Conservation (phyloP, 2,797 vertebrate species). For the Chanos chanos region DNA sequence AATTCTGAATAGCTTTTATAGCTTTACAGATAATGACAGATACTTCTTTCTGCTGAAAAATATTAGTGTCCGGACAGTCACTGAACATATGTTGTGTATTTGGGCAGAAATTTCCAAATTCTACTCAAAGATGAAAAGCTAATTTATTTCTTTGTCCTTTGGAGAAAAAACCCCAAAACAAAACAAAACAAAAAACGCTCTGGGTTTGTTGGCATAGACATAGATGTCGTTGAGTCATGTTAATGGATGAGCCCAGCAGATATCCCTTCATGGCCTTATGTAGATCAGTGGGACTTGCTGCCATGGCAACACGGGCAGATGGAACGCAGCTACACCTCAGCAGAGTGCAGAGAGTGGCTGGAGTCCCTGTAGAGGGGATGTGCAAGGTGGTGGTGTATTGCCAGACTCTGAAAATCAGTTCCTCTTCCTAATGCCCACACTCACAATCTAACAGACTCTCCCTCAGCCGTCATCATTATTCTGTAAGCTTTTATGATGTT, state of each 20-base stretch:
- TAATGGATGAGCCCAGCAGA: slow-evolving; percentile 53
- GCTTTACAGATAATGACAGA: too few species aligned
- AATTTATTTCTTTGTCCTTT: too few species aligned
- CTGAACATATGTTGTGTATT: too few species aligned
- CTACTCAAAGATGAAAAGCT: too few species aligned
- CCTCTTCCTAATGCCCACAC: slow-evolving; percentile 39
- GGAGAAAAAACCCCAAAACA: too few species aligned
- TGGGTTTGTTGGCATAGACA: slow-evolving; percentile 38
- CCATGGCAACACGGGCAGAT: slow-evolving; percentile 58
- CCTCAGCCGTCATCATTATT: slow-evolving; percentile 22
- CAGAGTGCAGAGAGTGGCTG: slow-evolving; percentile 44
- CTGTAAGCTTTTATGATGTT: slow-evolving; percentile 16
- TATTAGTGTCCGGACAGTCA: too few species aligned
- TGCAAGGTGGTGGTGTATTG: slow-evolving; percentile 44
- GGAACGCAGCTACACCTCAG: slow-evolving; percentile 52
- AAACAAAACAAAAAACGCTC: slow-evolving; percentile 33
- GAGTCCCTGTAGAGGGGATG: slow-evolving; percentile 46
- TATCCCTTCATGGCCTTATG: slow-evolving; percentile 51
- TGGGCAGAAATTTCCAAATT: too few species aligned
- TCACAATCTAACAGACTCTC: slow-evolving; percentile 27
- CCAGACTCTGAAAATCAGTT: slow-evolving; percentile 31
- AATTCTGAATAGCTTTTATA: too few species aligned
- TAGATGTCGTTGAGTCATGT: slow-evolving; percentile 48
- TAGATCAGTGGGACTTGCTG: slow-evolving; percentile 58
- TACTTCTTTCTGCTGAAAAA: too few species aligned